Conservation (phyloP, 2,113 vertebrate genomes). For the Thermophis baileyi region DNA sequence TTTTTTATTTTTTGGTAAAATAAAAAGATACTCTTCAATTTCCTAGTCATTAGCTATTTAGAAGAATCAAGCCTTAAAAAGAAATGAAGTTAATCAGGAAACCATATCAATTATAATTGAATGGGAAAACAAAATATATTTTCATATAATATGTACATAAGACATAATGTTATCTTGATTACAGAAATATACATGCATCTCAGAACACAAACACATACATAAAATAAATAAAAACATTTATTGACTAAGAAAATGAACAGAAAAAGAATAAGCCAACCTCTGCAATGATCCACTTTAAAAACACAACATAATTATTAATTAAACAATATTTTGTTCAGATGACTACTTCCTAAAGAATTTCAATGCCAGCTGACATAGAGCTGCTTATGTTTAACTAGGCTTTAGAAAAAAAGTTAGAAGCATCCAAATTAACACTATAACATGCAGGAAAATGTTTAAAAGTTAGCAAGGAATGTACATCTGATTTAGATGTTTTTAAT, state of each 20-base stretch:
- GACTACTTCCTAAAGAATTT: not conserved
- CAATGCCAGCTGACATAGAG: not conserved
- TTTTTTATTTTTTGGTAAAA: not conserved
- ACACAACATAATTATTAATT: not conserved
- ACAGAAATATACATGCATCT: not conserved
- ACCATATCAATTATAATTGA: not conserved
- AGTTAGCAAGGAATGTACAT: not conserved
- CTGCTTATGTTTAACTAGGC: not conserved
- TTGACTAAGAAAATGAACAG: not conserved
- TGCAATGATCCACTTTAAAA: not conserved
- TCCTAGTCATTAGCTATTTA: not conserved
- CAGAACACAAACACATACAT: not conserved
- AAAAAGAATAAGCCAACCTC: not conserved
- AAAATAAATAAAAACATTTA: not conserved
- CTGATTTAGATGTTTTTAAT: not conserved
- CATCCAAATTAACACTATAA: not conserved
- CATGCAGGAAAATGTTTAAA: not conserved
- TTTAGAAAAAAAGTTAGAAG: not conserved
- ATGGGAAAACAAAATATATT: not conserved
- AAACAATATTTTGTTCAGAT: slow-evolving; percentile 1
- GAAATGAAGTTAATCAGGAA: not conserved
- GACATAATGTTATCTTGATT: not conserved
- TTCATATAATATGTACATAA: not conserved
- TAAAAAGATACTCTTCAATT: not conserved
- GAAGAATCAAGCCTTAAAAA: not conserved